phyloP scores from a whole-genome alignment of 2,113 vertebrate genomes.

The Ophiodon elongatus region DNA sequence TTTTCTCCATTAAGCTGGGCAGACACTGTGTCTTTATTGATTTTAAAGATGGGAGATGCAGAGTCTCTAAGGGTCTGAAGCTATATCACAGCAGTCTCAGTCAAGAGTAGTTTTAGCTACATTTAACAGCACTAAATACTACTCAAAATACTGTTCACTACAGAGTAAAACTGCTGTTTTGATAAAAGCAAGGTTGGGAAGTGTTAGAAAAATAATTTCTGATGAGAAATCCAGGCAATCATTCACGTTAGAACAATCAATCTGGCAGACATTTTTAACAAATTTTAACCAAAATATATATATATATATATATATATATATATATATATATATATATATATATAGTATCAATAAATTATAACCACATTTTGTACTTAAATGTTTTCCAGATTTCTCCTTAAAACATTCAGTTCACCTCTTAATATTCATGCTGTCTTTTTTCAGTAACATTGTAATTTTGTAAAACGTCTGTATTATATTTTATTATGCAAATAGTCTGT shows the following conservation, averaged over 20 bases:
- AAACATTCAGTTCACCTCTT: too few species aligned
- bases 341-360: too few species aligned
- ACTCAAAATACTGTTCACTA: background rate
- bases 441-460: background rate
- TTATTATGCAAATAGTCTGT: background rate
- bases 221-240: background rate
- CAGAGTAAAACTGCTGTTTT: background rate
- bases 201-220: background rate
- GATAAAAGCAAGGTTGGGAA: background rate
- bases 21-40: background rate
- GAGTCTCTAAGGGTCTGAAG: background rate
- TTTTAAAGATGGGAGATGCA: background rate
- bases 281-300: background rate
- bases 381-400: too few species aligned
- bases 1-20: background rate
- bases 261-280: background rate
- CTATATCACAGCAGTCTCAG: background rate
- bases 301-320: background rate
- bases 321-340: too few species aligned
- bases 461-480: background rate
- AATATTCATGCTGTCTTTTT: too few species aligned
- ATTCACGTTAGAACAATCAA: background rate
- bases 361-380: too few species aligned
- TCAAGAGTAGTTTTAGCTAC: background rate
- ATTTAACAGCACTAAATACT: background rate